Conservation (phyloP, 2,888 invertebrate species). For the Elegia similella region DNA sequence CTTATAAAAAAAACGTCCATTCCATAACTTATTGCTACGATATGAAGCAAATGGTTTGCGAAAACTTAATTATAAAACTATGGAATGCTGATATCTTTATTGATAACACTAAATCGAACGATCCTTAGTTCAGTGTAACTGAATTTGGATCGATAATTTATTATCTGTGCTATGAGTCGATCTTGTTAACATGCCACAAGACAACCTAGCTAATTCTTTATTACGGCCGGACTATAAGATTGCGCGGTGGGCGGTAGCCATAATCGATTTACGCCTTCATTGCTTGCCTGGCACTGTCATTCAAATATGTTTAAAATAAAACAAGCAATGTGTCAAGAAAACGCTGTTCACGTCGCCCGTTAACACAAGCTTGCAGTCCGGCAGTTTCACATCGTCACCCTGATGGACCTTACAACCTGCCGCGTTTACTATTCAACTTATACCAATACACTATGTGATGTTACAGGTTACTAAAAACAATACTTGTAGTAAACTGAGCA, state of each 20-base stretch:
- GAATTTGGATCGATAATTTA: constrained; percentile 20
- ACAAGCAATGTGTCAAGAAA: too few relatives aligned
- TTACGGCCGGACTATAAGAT: too few relatives aligned
- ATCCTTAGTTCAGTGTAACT: constrained; percentile 21
- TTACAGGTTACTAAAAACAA: background rate
- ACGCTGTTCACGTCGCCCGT: too few relatives aligned
- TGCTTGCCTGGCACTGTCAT: too few relatives aligned
- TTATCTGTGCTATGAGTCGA: constrained; percentile 50
- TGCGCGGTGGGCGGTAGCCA: too few relatives aligned
- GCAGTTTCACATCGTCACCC: constrained; percentile 18
- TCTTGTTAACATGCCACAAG: constrained; percentile 68
- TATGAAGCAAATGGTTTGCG: background rate
- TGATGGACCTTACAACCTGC: constrained; percentile 20
- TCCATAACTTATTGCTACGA: background rate
- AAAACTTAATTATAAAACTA: background rate
- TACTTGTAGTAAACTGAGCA: constrained; percentile 26
- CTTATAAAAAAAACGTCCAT: background rate
- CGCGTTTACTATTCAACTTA: constrained; percentile 21
- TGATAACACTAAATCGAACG: constrained; percentile 1
- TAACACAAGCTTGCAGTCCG: too few relatives aligned
- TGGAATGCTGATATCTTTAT: constrained; percentile 3
- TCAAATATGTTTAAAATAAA: too few relatives aligned
- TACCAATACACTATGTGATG: constrained; percentile 9
- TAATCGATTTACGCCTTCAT: too few relatives aligned
- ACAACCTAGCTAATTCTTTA: constrained; percentile 57